phyloP scores from a whole-genome alignment of 2,113 vertebrate species.

The Alethe castanea region DNA sequence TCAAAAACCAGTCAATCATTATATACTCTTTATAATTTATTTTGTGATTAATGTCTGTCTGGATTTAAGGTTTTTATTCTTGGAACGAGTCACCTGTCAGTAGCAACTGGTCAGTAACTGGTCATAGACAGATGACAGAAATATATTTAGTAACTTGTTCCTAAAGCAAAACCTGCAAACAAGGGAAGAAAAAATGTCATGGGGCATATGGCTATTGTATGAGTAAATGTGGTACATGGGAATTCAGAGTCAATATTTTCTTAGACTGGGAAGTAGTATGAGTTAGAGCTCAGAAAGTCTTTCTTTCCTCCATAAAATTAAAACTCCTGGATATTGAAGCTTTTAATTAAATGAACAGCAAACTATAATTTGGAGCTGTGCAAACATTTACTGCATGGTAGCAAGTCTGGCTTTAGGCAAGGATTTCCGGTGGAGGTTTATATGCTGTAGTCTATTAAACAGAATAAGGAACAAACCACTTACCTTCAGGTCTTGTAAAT shows the following conservation, averaged over 20 bases:
- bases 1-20: neutral
- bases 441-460: neutral
- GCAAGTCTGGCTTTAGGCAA: slow-evolving; percentile 25
- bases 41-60: neutral
- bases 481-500: slow-evolving; percentile 89
- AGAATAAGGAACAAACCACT: slow-evolving; percentile 16
- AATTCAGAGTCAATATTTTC: neutral
- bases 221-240: neutral
- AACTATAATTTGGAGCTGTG: slow-evolving; percentile 15
- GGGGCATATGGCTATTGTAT: neutral
- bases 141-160: neutral
- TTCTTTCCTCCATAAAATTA: neutral
- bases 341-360: slow-evolving; percentile 14
- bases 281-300: neutral
- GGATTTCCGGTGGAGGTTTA: neutral
- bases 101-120: neutral
- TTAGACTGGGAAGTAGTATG: neutral
- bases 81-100: neutral
- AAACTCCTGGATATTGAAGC: neutral
- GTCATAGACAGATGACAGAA: neutral
- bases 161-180: neutral
- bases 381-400: slow-evolving; percentile 19
- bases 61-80: neutral
- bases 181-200: neutral
- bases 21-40: neutral